Conservation (phyloP, 2,888 invertebrate genomes). For the Catocala sponsa region DNA sequence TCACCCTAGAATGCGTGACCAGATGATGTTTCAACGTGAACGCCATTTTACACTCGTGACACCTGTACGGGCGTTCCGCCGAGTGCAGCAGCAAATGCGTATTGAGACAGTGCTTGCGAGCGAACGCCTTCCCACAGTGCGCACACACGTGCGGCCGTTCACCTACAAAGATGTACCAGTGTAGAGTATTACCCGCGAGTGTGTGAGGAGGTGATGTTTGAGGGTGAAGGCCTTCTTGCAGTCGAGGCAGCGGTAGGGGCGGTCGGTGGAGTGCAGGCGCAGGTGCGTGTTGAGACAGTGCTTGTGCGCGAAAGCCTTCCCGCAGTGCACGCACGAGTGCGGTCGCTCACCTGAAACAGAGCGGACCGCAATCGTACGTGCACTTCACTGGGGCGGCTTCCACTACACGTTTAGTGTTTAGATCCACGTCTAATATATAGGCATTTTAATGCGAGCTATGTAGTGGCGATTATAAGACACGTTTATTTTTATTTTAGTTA, state of each 20-base stretch:
- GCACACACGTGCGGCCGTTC: constrained; percentile 93
- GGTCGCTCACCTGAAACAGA: constrained; percentile 90
- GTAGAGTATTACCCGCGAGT: constrained; percentile 89
- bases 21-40: constrained; percentile 95
- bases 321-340: constrained; percentile 91
- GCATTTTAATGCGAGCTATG: too few relatives aligned
- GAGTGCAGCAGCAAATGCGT: constrained; percentile 94
- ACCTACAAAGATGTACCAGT: constrained; percentile 71
- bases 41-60: constrained; percentile 95
- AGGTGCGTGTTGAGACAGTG: constrained; percentile 94
- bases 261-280: constrained; percentile 92
- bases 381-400: constrained; percentile 22
- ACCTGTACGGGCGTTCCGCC: constrained; percentile 94
- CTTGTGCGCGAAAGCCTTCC: constrained; percentile 93
- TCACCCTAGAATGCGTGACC: constrained; percentile 92
- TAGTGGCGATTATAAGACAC: background rate
- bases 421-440: too few relatives aligned
- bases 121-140: constrained; percentile 94
- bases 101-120: constrained; percentile 94
- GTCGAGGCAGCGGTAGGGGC: constrained; percentile 93
- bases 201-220: constrained; percentile 93
- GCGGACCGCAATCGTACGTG: constrained; percentile 51
- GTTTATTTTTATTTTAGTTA: too few relatives aligned
- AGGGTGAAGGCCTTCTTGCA: constrained; percentile 94
- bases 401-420: too few relatives aligned